Base-by-base conservation (phyloP, 2,797 vertebrate species). In the Philypnodon macrostomus region DNA sequence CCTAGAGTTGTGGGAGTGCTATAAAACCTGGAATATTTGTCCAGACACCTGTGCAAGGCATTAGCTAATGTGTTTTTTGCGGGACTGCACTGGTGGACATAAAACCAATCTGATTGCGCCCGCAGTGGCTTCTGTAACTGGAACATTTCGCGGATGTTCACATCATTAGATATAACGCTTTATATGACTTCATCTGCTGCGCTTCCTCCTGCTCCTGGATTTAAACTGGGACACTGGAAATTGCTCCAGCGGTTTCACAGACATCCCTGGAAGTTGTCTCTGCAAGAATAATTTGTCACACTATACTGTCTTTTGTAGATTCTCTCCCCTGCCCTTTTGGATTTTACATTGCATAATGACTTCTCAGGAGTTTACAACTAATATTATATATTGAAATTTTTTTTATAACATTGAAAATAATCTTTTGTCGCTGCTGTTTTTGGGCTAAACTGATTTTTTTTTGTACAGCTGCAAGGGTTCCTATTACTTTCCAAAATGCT, bases 31-130 rank as follows among this genome's bases (percentile, higher is more conserved):
- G 29, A 16, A 51, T 27, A 9, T 52, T 69, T 56, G 63, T 67
- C 62, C 73, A 69, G 54, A 77, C 77, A 85, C 76, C 79, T 81
- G 81, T 56, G 49, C 54, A 81, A 79, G 33, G 48, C 73, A 84
- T 80, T 68, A 67, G 53, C 46, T 12, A 53, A 49, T 57, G 56
- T 56, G 60, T 29, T 3, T 46, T 33, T 34, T 26, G 42, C 47
- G 24, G 30, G 45, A 42, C 57, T 55, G 70, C 45, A 36, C 37
- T 18, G 1, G 47, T 24, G 7, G 32, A 32, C 10, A 45, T 9
- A 47, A 31, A 57, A n/a, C 27, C 63, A 53, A 55, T 80, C 50
- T 58, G 54, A 78, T 48, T 15, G 26, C 35, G 35, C 26, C 38
- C 52, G 50, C 30, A 63, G 54, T 40, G 44, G 40, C 1, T 51